phyloP scores from a whole-genome alignment of 2,113 vertebrate species.

The Coracopsis vasa region DNA sequence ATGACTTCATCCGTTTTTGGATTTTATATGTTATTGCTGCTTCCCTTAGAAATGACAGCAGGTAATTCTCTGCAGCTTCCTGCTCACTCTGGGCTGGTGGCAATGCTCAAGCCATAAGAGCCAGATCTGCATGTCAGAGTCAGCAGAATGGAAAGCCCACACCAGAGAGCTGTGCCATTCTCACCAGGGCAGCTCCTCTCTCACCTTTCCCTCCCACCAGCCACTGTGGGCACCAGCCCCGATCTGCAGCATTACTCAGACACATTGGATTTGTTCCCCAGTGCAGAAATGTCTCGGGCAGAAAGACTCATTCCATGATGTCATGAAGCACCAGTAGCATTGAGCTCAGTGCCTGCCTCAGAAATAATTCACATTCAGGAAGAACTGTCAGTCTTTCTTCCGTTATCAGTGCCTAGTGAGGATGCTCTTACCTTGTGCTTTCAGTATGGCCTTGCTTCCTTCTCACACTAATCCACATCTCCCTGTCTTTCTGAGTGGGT shows the following conservation, averaged over 20 bases:
- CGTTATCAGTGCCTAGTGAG: background rate
- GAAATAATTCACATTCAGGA: background rate
- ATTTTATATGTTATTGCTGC: background rate
- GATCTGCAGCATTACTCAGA: background rate
- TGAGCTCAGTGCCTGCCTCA: background rate
- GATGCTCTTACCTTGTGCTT: background rate
- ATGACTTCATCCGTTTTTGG: background rate
- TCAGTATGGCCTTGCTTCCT: background rate
- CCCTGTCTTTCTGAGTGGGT: conserved; percentile 29
- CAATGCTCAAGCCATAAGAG: background rate
- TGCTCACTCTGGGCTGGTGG: background rate
- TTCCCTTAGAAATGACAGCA: background rate
- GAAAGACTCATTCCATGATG: background rate
- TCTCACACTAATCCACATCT: conserved; percentile 35
- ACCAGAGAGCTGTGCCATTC: background rate
- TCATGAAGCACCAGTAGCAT: background rate
- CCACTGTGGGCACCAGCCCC: background rate
- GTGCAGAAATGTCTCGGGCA: background rate
- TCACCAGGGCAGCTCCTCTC: background rate
- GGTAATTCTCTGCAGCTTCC: background rate
- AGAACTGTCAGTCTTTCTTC: background rate
- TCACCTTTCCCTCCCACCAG: background rate
- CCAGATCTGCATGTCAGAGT: background rate
- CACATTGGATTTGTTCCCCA: background rate
- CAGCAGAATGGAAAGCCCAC: background rate